Evolutionary conservation across 2,888 invertebrate species (phyloP), one percentile per base, ranked within the genome.

Genomic region (Pandemis heparana): DNA sequence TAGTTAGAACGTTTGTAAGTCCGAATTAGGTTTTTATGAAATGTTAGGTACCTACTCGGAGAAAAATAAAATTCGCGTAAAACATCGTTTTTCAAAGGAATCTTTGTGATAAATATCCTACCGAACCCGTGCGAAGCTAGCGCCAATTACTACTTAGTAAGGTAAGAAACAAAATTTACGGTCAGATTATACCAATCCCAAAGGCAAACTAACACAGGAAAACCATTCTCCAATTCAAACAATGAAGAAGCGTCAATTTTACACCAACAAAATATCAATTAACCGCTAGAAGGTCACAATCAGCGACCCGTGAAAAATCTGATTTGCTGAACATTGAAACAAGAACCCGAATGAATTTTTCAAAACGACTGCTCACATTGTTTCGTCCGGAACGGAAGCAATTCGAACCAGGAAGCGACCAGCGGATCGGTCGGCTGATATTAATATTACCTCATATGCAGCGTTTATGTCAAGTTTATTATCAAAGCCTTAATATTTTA

Each of bases 351-450:
- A 77, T 78, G 77, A 74, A 75, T 77, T 79, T 78, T 78, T 75
- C 76, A 70, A 77, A 80, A 67, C 48, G 43, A 68, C 51, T 14
- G 65, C 63, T 51, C 75, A 74, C 75, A 81, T 80, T 82, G 81
- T 85, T 80, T 32, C 75, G 48, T 76, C 83, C 88, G 92, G 92
- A 92, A 90, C 88, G 92, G 92, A 92, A 90, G 83, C 80, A 83
- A 90, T 91, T 87, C 80, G 77, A 82, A 85, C 79, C 85, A 87
- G 92, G 92, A 93, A 92, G 85, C 82, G 81, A 76, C 78, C 77
- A 80, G 80, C 82, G 82, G 80, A 84, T 80, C 89, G 83, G 84
- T 86, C 84, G 82, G 72, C 79, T 79, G 82, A 87, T 85, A 79
- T 89, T 87, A 87, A 87, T 85, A 79, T 89, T 87, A 87, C 85